Conservation (phyloP, 1,140 invertebrate genomes). For the Steinernema khuongi region DNA sequence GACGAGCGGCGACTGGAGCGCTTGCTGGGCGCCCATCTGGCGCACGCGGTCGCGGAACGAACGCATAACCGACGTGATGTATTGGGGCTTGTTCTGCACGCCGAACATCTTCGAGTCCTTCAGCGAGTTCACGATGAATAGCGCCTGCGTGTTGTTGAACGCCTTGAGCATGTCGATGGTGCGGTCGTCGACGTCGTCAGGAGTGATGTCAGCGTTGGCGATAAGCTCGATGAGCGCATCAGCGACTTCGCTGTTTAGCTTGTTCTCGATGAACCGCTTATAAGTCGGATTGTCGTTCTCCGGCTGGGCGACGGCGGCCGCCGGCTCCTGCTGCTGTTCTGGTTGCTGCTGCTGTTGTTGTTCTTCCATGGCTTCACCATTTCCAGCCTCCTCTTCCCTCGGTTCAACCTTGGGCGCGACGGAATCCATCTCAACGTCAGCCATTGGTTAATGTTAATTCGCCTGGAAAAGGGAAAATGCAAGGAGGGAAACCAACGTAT, state of each 20-base stretch:
- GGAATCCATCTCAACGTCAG: slow-evolving; percentile 3
- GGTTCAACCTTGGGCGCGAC: background rate
- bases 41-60: slow-evolving; percentile 54
- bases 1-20: slow-evolving; percentile 44
- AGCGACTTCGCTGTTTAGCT: slow-evolving; percentile 35
- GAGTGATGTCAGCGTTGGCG: slow-evolving; percentile 25
- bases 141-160: slow-evolving; percentile 45
- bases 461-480: background rate
- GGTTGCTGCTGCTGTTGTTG: background rate
- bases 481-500: background rate
- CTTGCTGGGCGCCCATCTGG: slow-evolving; percentile 41
- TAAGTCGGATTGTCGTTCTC: background rate
- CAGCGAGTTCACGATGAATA: slow-evolving; percentile 50
- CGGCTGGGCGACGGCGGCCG: background rate
- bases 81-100: slow-evolving; percentile 55
- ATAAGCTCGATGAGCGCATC: slow-evolving; percentile 33
- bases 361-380: background rate
- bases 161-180: slow-evolving; percentile 52
- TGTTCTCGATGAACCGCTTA: slow-evolving; percentile 30
- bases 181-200: slow-evolving; percentile 55
- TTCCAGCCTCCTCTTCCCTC: background rate
- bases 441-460: background rate
- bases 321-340: background rate
- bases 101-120: slow-evolving; percentile 54
- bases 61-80: slow-evolving; percentile 55